Evolutionary conservation across 2,797 vertebrate genomes (phyloP).

Genomic region (Oryzias dopingdopingensis): DNA sequence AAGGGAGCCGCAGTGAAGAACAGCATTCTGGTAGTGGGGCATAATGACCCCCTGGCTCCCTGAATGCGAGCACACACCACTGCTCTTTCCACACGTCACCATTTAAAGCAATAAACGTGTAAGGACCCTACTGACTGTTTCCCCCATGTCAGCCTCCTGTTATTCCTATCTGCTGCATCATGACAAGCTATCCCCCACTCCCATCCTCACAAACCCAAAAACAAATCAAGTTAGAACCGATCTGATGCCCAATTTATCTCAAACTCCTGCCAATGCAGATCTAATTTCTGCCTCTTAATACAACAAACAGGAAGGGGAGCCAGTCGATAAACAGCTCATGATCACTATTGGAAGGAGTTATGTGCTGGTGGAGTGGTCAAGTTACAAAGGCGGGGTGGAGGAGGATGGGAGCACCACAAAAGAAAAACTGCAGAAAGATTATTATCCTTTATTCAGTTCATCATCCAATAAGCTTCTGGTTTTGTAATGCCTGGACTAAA

Average conservation of each 20-base stretch:
- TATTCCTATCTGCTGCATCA: slow-evolving; percentile 41
- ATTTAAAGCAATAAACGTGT: slow-evolving; percentile 6
- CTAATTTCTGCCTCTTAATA: slow-evolving; percentile 77
- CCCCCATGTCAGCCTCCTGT: slow-evolving; percentile 21
- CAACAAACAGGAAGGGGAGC: slow-evolving; percentile 72
- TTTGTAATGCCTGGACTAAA: slow-evolving; percentile 37
- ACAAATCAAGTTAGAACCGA: slow-evolving; percentile 68
- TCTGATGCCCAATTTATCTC: slow-evolving; percentile 72
- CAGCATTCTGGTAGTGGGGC: slow-evolving; percentile 4
- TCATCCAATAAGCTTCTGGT: slow-evolving; percentile 43
- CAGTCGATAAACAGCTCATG: slow-evolving; percentile 70
- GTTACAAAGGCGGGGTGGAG: not conserved
- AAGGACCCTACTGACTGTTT: slow-evolving; percentile 14
- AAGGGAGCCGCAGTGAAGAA: slow-evolving; percentile 18
- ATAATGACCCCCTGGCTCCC: not conserved
- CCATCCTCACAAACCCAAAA: slow-evolving; percentile 41
- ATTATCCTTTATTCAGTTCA: slow-evolving; percentile 37
- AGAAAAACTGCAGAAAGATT: slow-evolving; percentile 34
- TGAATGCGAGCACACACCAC: not conserved
- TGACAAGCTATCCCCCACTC: slow-evolving; percentile 22
- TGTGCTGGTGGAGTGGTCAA: slow-evolving; percentile 23
- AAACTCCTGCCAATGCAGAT: slow-evolving; percentile 72
- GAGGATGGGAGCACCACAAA: slow-evolving; percentile 54
- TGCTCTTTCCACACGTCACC: not conserved
- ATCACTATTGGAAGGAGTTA: slow-evolving; percentile 46